A percentile compares a stretch with the other conserved stretches of the same genome.
Conservation (phyloP, 2,888 invertebrate genomes). For the Sycophila texana region DNA sequence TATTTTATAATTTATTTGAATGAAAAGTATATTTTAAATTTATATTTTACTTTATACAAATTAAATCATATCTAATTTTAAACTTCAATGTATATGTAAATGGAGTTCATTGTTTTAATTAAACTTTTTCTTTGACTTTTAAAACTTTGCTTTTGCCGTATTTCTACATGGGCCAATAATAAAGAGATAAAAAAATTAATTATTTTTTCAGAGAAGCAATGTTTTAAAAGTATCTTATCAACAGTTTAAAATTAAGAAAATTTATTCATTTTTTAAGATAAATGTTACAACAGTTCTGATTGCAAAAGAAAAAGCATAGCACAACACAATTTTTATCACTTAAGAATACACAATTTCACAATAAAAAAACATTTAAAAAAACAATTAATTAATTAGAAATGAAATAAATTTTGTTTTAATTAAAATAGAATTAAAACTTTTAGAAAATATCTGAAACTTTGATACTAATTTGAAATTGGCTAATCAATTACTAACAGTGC, state of each 20-base stretch:
- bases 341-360: neutral
- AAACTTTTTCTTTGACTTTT: slow-evolving; percentile 1
- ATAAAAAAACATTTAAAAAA: neutral
- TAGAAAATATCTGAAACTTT: neutral
- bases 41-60: neutral
- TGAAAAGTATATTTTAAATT: neutral
- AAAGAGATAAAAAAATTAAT: slow-evolving; percentile 6
- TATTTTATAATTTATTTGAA: slow-evolving; percentile 1
- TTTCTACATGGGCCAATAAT: neutral
- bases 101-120: neutral
- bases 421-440: neutral
- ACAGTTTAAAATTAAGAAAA: slow-evolving; percentile 12
- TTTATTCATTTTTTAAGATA: slow-evolving; percentile 2
- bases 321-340: neutral
- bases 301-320: neutral
- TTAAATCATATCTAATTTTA: slow-evolving; percentile 21
- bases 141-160: slow-evolving; percentile 1
- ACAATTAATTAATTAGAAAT: neutral
- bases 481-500: neutral
- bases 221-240: slow-evolving; percentile 23
- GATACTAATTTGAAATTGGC: neutral
- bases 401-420: neutral
- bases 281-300: neutral
- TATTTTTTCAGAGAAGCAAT: neutral
- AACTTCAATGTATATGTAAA: slow-evolving; percentile 9